Evolutionary conservation across 2,797 vertebrate genomes (phyloP).

Genomic region (Varecia variegata): DNA sequence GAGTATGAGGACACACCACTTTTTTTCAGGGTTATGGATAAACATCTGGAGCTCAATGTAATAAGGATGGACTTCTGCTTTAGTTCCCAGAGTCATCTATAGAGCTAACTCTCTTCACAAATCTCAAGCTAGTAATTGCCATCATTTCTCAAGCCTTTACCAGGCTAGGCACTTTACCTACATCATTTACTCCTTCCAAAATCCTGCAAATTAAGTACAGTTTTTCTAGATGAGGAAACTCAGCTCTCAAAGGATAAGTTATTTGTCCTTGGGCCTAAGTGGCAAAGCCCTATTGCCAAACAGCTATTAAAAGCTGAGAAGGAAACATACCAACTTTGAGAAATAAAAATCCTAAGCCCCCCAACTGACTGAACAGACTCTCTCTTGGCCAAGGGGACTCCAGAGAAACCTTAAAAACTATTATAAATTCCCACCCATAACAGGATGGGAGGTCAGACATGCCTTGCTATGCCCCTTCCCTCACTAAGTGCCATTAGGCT

Average conservation of each 20-base stretch:
- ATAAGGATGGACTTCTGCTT: background rate
- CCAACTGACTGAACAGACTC: background rate
- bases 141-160: background rate
- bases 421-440: background rate
- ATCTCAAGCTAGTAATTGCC: background rate
- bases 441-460: background rate
- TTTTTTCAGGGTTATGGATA: background rate
- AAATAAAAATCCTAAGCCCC: background rate
- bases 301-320: background rate
- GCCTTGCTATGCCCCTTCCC: background rate
- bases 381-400: background rate
- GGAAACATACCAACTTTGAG: background rate
- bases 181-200: background rate
- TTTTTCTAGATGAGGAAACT: background rate
- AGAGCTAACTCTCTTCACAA: background rate
- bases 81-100: background rate
- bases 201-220: background rate
- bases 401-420: background rate
- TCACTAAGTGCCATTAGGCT: background rate
- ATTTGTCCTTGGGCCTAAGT: background rate
- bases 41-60: background rate
- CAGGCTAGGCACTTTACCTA: background rate
- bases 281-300: background rate
- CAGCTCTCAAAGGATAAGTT: background rate
- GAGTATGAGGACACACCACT: background rate